phyloP scores from a whole-genome alignment of 2,113 vertebrate species.

The Caranx melampygus region DNA sequence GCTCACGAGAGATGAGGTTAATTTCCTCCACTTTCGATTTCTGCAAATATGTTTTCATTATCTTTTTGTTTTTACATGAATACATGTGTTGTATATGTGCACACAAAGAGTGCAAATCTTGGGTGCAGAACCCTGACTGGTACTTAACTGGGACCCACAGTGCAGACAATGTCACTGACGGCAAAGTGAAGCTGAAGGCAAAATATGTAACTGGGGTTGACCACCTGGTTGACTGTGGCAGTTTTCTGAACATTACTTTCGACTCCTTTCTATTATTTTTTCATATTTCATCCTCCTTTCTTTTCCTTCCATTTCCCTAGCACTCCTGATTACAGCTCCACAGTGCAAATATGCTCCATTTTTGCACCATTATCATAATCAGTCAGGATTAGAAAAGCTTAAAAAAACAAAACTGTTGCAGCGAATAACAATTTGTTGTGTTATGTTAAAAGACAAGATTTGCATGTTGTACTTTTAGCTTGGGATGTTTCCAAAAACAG shows the following conservation, averaged over 20 bases:
- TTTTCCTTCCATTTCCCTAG: background rate
- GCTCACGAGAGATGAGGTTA: slow-evolving; percentile 22
- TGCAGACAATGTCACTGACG: background rate
- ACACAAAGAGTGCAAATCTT: background rate
- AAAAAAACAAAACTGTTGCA: background rate
- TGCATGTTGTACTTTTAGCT: background rate
- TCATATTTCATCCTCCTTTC: background rate
- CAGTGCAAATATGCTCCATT: slow-evolving; percentile 12
- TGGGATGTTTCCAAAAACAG: background rate
- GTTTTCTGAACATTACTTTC: background rate
- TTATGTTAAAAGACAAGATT: background rate
- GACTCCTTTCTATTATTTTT: background rate
- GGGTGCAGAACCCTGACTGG: background rate
- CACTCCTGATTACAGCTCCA: background rate
- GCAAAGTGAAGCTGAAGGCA: background rate
- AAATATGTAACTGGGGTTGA: background rate
- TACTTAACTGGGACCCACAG: too few species aligned
- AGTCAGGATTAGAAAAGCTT: background rate
- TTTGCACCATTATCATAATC: background rate
- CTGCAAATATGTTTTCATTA: background rate
- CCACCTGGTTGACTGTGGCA: background rate
- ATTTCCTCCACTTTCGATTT: slow-evolving; percentile 1
- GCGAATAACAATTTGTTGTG: too few species aligned
- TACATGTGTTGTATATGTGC: background rate
- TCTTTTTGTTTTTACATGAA: background rate